A percentile compares a stretch with the other conserved stretches of the same genome.
These are phyloP conservation scores for Drusus annulatus DNA, from an alignment of 1,140 invertebrate species.

Conservation along the genomic window DNA sequence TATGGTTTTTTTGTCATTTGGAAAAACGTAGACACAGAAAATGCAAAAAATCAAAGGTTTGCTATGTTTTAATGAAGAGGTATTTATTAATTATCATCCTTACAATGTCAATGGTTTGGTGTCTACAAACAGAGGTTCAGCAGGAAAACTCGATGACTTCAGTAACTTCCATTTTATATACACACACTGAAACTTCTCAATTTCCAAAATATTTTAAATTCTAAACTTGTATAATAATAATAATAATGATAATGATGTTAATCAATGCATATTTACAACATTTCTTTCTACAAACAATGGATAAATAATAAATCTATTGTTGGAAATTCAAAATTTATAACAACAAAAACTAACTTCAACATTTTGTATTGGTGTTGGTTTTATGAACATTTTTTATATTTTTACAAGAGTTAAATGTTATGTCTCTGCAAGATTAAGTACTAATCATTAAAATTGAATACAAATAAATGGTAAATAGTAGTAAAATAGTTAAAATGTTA, in stretches of 20 bases:
- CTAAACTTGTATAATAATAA: constrained; percentile 23
- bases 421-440: too few species aligned
- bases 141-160: neutral
- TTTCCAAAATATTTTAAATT: constrained; percentile 14
- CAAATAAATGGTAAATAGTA: too few species aligned
- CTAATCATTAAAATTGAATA: too few species aligned
- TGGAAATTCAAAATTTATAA: constrained; percentile 38
- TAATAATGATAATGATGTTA: too few species aligned
- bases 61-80: neutral
- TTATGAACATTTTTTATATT: neutral
- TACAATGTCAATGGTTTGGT: constrained; percentile 14
- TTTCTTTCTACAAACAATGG: constrained; percentile 12
- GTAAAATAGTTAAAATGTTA: too few species aligned
- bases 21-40: too few species aligned
- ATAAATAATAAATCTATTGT: constrained; percentile 46
- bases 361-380: constrained; percentile 3
- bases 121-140: neutral
- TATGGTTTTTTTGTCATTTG: too few species aligned
- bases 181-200: constrained; percentile 3
- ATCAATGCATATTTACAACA: constrained; percentile 51
- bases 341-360: constrained; percentile 32
- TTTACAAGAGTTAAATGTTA: neutral
- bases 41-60: too few species aligned
- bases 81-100: constrained; percentile 37
- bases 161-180: neutral